These are phyloP conservation scores for Caerostris darwini DNA, from an alignment of 1,140 invertebrate species.

Conservation along the genomic window DNA sequence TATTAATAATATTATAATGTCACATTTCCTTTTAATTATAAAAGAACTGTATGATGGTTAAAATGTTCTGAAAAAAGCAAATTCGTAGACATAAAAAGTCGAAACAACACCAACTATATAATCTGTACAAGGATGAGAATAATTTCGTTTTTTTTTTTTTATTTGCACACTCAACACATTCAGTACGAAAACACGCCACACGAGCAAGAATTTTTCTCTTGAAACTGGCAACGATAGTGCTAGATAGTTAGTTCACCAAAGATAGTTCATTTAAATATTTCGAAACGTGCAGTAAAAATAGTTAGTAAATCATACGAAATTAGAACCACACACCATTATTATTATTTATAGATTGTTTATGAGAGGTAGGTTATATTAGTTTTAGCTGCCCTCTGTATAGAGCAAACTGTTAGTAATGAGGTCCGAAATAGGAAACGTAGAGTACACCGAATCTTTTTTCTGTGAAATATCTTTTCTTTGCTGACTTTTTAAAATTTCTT, in stretches of 20 bases:
- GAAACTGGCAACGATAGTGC: constrained; percentile 69
- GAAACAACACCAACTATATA: constrained; percentile 64
- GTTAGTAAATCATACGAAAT: constrained; percentile 77
- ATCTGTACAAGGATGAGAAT: constrained; percentile 74
- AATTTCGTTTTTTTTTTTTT: constrained; percentile 52
- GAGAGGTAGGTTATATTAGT: constrained; percentile 77
- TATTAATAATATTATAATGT: not conserved
- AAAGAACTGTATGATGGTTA: not conserved
- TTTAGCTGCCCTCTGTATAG: constrained; percentile 71
- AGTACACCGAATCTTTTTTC: constrained; percentile 62
- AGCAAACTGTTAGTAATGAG: constrained; percentile 74
- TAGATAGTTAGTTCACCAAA: constrained; percentile 75
- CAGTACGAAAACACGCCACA: constrained; percentile 75
- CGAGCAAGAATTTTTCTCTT: constrained; percentile 58
- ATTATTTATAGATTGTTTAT: constrained; percentile 77
- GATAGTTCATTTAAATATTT: constrained; percentile 76
- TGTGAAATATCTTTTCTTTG: not conserved
- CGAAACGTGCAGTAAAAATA: constrained; percentile 78
- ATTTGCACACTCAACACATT: constrained; percentile 66
- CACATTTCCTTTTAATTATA: not conserved
- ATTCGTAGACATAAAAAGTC: constrained; percentile 32
- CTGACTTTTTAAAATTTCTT: not conserved
- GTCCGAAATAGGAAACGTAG: constrained; percentile 76
- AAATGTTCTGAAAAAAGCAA: constrained; percentile 23
- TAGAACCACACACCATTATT: constrained; percentile 75